Evolutionary conservation across 2,888 invertebrate genomes (phyloP).

Genomic region (Mimas tiliae): DNA sequence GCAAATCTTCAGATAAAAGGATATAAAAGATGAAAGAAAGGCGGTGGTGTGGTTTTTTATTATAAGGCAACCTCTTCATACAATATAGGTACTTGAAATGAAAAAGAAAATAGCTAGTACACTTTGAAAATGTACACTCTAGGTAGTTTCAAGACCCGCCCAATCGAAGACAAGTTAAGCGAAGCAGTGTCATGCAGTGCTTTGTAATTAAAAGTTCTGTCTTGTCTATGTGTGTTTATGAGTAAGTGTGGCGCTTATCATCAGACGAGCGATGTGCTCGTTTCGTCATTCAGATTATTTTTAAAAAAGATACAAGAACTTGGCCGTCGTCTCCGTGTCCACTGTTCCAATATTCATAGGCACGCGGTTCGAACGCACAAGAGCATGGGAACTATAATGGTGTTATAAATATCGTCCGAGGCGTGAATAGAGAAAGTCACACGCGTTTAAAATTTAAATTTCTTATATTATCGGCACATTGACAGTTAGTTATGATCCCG

Average conservation of each 20-base stretch:
- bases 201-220: too few species aligned
- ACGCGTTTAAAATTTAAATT: conserved; percentile 13
- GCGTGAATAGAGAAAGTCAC: conserved; percentile 53
- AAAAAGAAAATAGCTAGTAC: too few species aligned
- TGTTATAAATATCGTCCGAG: conserved; percentile 47
- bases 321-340: neutral
- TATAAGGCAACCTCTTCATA: neutral
- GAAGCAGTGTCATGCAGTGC: too few species aligned
- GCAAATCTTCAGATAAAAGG: conserved; percentile 19
- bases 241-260: too few species aligned
- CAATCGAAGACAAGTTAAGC: too few species aligned
- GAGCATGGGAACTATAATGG: conserved; percentile 53
- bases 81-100: too few species aligned
- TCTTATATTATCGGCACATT: conserved; percentile 12
- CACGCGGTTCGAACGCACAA: conserved; percentile 50
- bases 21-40: conserved; percentile 4
- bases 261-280: too few species aligned
- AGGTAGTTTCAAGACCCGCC: too few species aligned
- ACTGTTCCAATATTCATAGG: conserved; percentile 52
- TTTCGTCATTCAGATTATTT: too few species aligned
- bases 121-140: too few species aligned
- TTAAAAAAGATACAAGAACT: neutral
- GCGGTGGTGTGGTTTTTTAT: neutral
- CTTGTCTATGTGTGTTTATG: too few species aligned
- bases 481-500: conserved; percentile 5